phyloP scores from a whole-genome alignment of 2,888 invertebrate genomes.

The Microchrysa polita region DNA sequence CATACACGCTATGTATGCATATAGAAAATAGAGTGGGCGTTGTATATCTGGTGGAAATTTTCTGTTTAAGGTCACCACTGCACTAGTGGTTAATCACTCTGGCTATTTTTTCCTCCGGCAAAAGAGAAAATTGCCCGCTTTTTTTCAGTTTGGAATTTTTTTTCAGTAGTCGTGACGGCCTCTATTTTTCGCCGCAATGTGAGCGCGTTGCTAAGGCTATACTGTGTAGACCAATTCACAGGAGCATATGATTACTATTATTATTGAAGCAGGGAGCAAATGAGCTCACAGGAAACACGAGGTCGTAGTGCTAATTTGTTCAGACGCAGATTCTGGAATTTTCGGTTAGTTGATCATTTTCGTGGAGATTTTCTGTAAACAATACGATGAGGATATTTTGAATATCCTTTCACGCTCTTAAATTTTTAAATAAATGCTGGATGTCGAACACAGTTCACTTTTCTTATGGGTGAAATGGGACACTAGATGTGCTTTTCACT shows the following conservation, averaged over 20 bases:
- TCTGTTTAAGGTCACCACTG: constrained; percentile 12
- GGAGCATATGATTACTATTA: neutral
- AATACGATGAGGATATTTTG: no score
- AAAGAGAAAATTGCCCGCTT: constrained; percentile 23
- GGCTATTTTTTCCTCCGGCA: neutral
- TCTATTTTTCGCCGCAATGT: neutral
- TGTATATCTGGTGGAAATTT: neutral
- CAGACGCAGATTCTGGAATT: neutral
- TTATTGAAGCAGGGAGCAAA: constrained; percentile 1
- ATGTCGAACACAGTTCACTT: no score
- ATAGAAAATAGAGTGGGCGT: no score
- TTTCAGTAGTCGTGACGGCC: no score
- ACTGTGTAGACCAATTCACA: neutral
- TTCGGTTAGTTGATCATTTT: no score
- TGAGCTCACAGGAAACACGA: neutral
- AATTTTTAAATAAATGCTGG: no score
- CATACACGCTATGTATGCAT: neutral
- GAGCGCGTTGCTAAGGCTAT: neutral
- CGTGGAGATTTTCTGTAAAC: no score
- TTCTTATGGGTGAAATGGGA: no score
- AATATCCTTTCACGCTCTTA: no score
- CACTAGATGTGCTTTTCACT: no score
- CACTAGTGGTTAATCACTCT: constrained; percentile 27
- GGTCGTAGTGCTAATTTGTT: neutral
- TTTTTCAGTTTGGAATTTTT: constrained; percentile 13